phyloP scores from a whole-genome alignment of 2,113 vertebrate species.

The Rhynchopsitta pachyrhyncha region DNA sequence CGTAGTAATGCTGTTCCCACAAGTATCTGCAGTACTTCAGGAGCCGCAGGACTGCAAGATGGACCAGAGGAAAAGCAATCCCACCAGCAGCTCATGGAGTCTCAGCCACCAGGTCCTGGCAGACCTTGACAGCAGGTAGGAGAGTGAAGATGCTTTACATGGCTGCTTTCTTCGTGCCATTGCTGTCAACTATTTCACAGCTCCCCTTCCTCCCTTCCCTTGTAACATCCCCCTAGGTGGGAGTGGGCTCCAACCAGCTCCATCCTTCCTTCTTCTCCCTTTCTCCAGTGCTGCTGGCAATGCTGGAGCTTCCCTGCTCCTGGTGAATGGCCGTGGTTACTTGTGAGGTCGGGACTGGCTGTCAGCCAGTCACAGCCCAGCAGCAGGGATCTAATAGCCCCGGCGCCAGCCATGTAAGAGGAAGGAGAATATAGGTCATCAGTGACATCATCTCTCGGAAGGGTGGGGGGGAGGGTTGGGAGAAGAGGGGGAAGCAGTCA shows the following conservation, averaged over 20 bases:
- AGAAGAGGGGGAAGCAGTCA: background rate
- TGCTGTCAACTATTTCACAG: background rate
- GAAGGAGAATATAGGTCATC: slow-evolving; percentile 60
- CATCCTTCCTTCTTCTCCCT: background rate
- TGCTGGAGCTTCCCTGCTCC: slow-evolving; percentile 10
- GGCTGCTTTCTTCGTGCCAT: background rate
- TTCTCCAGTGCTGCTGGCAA: background rate
- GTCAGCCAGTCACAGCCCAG: slow-evolving; percentile 70
- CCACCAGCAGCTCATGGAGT: background rate
- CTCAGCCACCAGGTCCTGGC: background rate
- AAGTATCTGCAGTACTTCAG: background rate
- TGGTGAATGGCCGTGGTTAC: slow-evolving; percentile 29
- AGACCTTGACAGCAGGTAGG: background rate
- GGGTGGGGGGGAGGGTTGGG: background rate
- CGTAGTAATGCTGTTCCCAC: fast-evolving
- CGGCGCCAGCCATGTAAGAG: slow-evolving; percentile 57
- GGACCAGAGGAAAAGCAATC: background rate
- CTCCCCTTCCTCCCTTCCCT: background rate
- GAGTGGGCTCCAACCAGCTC: background rate
- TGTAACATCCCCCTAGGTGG: background rate
- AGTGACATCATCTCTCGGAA: slow-evolving; percentile 58
- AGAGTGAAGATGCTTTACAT: background rate
- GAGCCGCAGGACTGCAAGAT: fast-evolving
- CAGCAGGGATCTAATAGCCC: slow-evolving; percentile 63
- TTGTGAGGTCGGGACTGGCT: slow-evolving; percentile 68